Base-by-base conservation (phyloP, 2,113 vertebrate genomes). In the Heterocephalus glaber region DNA sequence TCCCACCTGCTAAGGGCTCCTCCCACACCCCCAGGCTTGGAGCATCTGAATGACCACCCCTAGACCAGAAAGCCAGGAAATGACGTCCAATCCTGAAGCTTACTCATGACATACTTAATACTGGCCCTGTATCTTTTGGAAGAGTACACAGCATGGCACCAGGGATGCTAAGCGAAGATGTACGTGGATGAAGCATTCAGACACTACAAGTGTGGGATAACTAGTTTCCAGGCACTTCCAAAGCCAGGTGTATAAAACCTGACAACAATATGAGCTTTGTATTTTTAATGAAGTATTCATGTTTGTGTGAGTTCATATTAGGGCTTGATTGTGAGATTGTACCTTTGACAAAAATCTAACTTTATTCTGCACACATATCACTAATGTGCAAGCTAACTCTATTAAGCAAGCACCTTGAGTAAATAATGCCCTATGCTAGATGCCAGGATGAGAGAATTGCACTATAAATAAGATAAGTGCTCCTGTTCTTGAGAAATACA, bases 31-130 rank as follows among this genome's bases (percentile, higher is more conserved):
- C 65, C 6, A 8, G 66, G 44, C 38, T 35, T 76, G 38, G 52
- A 38, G 80, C n/a, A 56, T 52, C 24, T 49, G 33, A 77, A 47
- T 66, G 52, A 79, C 60, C 8, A 85, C 38, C 77, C 33, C 44
- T 83, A 86, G 28, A 89, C 26, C 79, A 94, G 38, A 92, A 92
- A 95, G 68, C 22, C 7, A 33, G 22, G 30, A 92, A 94, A 8
- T 58, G 22, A 81, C 58, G 85, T 93, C 35, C 12, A 87, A 47
- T 61, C 11, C 54, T 83, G 22, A 70, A 17, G 28, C 28, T 88
- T 66, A 92, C 35, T 72, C 19, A 35, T 22, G 22, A 17, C 22
- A 35, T 44, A 20, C 14, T 90, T 61, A 63, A 14, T 76, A 19
- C 72, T 76, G 80, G 49, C 72, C 56, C 81, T 38, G 1, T 56